A percentile compares a stretch with the other conserved stretches of the same genome.
These are phyloP conservation scores for Gadus chalcogrammus DNA, from an alignment of 2,113 vertebrate species.

Conservation along the genomic window DNA sequence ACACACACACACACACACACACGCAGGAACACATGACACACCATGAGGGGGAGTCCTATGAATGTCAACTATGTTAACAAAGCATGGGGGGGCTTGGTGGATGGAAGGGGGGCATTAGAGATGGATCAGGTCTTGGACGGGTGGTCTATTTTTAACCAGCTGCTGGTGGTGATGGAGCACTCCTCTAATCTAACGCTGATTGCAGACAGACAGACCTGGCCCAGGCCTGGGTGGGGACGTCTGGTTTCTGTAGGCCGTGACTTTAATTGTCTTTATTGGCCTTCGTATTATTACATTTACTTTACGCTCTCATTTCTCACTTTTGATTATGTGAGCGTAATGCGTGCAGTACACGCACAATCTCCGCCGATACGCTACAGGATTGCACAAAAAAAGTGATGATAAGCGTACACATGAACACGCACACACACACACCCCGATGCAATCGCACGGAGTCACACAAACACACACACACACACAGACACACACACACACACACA, in stretches of 20 bases:
- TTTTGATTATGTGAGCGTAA: too few species aligned
- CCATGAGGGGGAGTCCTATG: slow-evolving; percentile 59
- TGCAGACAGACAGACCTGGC: slow-evolving; percentile 27
- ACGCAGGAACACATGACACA: slow-evolving; percentile 8
- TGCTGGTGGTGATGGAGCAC: slow-evolving; percentile 53
- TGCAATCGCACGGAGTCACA: neutral
- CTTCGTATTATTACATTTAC: too few species aligned
- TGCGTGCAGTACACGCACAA: too few species aligned
- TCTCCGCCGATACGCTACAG: too few species aligned
- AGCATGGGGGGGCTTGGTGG: slow-evolving; percentile 45
- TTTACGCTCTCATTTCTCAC: too few species aligned
- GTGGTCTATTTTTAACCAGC: slow-evolving; percentile 85
- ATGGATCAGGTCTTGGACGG: slow-evolving; percentile 73
- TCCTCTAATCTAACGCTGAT: slow-evolving; percentile 74
- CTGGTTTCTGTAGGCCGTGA: too few species aligned
- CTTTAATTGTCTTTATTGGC: too few species aligned
- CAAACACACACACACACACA: too few species aligned
- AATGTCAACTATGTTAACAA: slow-evolving; percentile 84
- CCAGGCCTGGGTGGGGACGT: too few species aligned
- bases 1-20: slow-evolving; percentile 10
- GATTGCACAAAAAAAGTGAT: neutral
- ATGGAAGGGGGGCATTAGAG: slow-evolving; percentile 68
- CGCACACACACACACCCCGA: neutral
- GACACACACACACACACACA: too few species aligned
- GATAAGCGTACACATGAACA: neutral